phyloP scores from a whole-genome alignment of 2,797 vertebrate genomes.

The Gypaetus barbatus region DNA sequence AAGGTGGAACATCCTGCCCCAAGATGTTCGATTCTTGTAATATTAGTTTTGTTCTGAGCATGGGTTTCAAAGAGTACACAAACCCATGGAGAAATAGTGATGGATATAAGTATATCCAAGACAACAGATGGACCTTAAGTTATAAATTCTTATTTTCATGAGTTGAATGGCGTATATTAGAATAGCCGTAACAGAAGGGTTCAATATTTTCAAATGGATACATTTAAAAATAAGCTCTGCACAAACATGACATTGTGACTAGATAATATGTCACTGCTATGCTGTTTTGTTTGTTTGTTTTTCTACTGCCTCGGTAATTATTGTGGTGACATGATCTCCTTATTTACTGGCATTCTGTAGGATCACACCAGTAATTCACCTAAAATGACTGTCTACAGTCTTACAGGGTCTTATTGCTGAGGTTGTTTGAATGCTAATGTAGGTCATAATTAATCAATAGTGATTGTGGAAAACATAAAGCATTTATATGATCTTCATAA shows the following conservation, averaged over 20 bases:
- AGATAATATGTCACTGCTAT: neutral
- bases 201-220: neutral
- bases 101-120: neutral
- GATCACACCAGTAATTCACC: conserved; percentile 15
- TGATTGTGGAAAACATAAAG: conserved; percentile 13
- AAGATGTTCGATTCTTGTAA: neutral
- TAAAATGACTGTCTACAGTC: conserved; percentile 1
- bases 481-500: conserved; percentile 3
- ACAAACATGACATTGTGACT: neutral
- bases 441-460: conserved; percentile 41
- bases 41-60: neutral
- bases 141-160: neutral
- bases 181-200: neutral
- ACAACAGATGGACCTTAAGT: neutral
- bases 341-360: conserved; percentile 15
- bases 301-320: neutral
- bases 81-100: neutral
- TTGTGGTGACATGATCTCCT: neutral
- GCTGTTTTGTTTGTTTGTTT: neutral
- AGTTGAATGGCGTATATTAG: neutral
- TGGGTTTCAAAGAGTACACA: neutral
- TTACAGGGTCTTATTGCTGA: neutral
- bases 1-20: neutral
- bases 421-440: conserved; percentile 4
- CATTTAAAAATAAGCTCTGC: neutral